phyloP scores from a whole-genome alignment of 2,113 vertebrate genomes.

The Sterna hirundo region DNA sequence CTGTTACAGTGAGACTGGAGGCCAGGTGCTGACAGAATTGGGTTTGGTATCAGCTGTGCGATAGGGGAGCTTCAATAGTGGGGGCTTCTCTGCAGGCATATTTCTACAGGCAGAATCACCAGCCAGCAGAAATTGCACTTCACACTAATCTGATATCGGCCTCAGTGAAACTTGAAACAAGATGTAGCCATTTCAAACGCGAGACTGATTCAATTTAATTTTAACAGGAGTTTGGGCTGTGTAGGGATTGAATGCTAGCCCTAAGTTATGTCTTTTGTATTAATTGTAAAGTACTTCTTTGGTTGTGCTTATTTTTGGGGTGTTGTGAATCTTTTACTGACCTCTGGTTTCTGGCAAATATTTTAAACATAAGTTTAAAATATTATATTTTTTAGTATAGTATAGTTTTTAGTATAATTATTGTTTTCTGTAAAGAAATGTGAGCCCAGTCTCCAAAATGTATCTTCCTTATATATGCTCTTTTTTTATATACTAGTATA shows the following conservation, averaged over 20 bases:
- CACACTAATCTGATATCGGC: not conserved
- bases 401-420: not conserved
- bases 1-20: not conserved
- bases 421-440: not conserved
- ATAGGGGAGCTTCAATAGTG: not conserved
- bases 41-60: not conserved
- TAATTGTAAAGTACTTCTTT: slow-evolving; percentile 13
- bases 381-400: not conserved
- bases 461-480: not conserved
- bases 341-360: not conserved
- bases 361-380: slow-evolving; percentile 45
- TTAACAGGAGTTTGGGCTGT: slow-evolving; percentile 61
- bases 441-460: not conserved
- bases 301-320: not conserved
- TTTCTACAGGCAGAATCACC: not conserved
- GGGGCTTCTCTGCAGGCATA: not conserved
- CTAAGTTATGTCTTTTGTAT: not conserved
- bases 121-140: not conserved
- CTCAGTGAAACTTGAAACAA: not conserved
- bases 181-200: not conserved
- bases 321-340: not conserved
- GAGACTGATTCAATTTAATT: slow-evolving; percentile 12
- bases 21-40: not conserved
- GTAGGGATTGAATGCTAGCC: slow-evolving; percentile 28
- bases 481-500: not conserved